phyloP scores from a whole-genome alignment of 1,140 invertebrate genomes.

The Drosophila eugracilis region DNA sequence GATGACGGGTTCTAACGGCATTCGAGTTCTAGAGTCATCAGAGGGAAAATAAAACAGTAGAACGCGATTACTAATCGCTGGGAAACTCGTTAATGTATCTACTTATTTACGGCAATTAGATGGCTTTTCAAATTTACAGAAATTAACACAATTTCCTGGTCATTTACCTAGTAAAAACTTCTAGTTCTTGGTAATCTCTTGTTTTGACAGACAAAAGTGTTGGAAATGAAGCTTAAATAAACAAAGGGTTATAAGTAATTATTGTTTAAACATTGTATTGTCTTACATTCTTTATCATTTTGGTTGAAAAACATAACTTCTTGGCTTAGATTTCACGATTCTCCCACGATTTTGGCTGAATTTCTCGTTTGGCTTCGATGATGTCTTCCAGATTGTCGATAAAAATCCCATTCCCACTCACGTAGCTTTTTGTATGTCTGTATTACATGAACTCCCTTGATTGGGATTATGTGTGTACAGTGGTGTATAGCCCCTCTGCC shows the following conservation, averaged over 20 bases:
- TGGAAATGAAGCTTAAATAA: too few species aligned
- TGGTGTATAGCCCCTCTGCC: neutral
- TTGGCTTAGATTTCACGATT: constrained; percentile 3
- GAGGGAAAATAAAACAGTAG: neutral
- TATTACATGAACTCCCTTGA: constrained; percentile 13
- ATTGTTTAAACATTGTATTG: too few species aligned
- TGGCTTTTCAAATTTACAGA: neutral
- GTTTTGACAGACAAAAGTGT: too few species aligned
- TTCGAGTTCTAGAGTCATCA: constrained; percentile 14
- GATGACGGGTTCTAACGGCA: constrained; percentile 43
- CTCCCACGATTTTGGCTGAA: constrained; percentile 26
- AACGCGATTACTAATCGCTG: neutral
- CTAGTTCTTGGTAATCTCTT: too few species aligned
- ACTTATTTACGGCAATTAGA: neutral
- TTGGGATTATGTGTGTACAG: constrained; percentile 13
- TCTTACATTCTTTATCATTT: too few species aligned
- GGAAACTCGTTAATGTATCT: neutral
- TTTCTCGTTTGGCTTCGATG: constrained; percentile 4
- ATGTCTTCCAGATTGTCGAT: constrained; percentile 16
- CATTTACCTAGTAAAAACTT: too few species aligned
- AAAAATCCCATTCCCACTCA: constrained; percentile 16
- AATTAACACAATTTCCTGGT: neutral
- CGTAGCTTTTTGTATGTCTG: neutral
- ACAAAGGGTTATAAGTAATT: too few species aligned
- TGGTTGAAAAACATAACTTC: too few species aligned